phyloP scores from a whole-genome alignment of 2,888 invertebrate species.

The Lasioglossum calceatum region DNA sequence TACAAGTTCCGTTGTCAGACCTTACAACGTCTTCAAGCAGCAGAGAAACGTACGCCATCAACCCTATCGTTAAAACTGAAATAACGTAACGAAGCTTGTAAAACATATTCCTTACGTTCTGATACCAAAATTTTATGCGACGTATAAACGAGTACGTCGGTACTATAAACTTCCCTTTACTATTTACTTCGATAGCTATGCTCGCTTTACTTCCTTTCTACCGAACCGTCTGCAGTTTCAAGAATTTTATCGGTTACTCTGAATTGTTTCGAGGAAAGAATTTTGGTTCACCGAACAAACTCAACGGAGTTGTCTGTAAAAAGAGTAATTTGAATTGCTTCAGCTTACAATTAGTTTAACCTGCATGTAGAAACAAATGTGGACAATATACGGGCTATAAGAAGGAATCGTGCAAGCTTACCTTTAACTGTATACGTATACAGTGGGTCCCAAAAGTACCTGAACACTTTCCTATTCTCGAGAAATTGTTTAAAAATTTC shows the following conservation, averaged over 20 bases:
- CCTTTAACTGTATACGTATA: too few species aligned
- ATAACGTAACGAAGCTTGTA: not conserved
- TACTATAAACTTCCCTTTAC: slow-evolving; percentile 16
- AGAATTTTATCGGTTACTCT: not conserved
- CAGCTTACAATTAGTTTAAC: not conserved
- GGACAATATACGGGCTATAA: too few species aligned
- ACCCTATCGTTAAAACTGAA: not conserved
- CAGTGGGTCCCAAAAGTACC: too few species aligned
- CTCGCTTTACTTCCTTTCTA: not conserved
- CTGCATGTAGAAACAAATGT: not conserved
- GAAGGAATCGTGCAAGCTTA: too few species aligned
- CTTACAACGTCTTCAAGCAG: not conserved
- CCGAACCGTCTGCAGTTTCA: slow-evolving; percentile 1
- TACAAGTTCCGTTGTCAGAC: not conserved
- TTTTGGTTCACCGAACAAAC: not conserved
- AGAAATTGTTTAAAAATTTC: too few species aligned
- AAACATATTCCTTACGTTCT: not conserved
- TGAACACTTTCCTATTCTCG: too few species aligned
- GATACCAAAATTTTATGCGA: slow-evolving; percentile 10
- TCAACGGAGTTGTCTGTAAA: not conserved
- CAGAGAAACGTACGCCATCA: not conserved
- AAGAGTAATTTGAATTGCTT: not conserved
- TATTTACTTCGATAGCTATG: not conserved
- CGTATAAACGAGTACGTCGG: slow-evolving; percentile 10
- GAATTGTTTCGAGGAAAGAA: not conserved